phyloP scores from a whole-genome alignment of 1,140 invertebrate species.

The Schlechtendalia chinensis region DNA sequence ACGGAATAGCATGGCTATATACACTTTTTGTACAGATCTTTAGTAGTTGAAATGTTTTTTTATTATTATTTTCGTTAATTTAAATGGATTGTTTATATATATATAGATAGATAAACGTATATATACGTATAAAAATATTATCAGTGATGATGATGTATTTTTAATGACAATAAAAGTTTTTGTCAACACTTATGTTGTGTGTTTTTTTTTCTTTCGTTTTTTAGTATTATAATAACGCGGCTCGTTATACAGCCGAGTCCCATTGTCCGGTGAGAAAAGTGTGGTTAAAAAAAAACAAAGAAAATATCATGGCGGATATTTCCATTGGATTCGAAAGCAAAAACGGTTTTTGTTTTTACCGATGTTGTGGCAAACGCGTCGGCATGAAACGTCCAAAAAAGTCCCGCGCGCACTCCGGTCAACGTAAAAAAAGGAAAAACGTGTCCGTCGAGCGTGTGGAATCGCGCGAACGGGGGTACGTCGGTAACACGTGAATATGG shows the following conservation, averaged over 20 bases:
- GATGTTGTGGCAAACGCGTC: too few relatives aligned
- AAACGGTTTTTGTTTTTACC: too few relatives aligned
- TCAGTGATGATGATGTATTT: constrained; percentile 12
- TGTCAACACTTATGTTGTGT: constrained; percentile 4
- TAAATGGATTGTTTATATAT: background rate
- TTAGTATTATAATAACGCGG: background rate
- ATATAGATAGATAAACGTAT: too few relatives aligned
- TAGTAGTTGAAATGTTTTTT: constrained; percentile 21
- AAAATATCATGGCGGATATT: background rate
- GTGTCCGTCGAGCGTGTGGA: background rate
- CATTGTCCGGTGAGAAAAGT: background rate
- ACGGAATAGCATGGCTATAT: background rate
- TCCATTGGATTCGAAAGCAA: too few relatives aligned
- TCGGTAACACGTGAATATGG: background rate
- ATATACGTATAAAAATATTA: background rate
- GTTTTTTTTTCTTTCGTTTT: background rate
- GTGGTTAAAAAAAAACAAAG: background rate
- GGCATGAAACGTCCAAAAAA: too few relatives aligned
- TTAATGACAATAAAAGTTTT: constrained; percentile 27
- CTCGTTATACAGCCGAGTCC: background rate
- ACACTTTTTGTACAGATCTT: background rate
- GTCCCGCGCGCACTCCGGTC: too few relatives aligned
- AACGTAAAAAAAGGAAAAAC: too few relatives aligned
- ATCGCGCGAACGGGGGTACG: background rate
- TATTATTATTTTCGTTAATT: constrained; percentile 19